Conservation (phyloP, 2,888 invertebrate genomes). For the Lypha dubia region DNA sequence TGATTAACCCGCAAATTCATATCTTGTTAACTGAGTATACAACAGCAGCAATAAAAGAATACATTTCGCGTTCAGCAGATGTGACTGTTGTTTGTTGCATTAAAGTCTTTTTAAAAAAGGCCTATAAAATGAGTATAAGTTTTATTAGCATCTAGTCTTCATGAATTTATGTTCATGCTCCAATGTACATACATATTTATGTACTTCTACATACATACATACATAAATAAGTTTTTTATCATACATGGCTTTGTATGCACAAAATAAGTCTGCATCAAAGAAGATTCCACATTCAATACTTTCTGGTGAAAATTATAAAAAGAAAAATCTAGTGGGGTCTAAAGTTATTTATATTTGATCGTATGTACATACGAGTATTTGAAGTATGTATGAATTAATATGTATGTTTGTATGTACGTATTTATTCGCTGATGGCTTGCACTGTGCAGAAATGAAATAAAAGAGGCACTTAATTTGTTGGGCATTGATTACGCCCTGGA, state of each 20-base stretch:
- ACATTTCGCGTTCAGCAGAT: slow-evolving; percentile 30
- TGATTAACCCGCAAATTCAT: slow-evolving; percentile 60
- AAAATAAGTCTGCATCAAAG: neutral
- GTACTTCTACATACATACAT: neutral
- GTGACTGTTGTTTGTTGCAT: slow-evolving; percentile 21
- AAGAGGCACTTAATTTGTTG: too few species aligned
- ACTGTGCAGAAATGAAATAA: too few species aligned
- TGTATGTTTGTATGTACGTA: neutral
- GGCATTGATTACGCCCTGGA: too few species aligned
- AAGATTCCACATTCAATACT: slow-evolving; percentile 23
- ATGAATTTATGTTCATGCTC: slow-evolving; percentile 14
- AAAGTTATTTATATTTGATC: slow-evolving; percentile 2
- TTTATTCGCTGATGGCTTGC: neutral
- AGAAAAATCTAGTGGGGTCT: slow-evolving; percentile 30
- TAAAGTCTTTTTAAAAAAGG: slow-evolving; percentile 7
- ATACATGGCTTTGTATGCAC: too few species aligned
- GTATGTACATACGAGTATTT: too few species aligned
- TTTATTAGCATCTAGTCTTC: slow-evolving; percentile 12
- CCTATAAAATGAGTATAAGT: slow-evolving; percentile 9
- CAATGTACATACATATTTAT: neutral
- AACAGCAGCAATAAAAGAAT: slow-evolving; percentile 22
- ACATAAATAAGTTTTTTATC: neutral
- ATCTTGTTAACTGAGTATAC: slow-evolving; percentile 3
- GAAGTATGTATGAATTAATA: neutral
- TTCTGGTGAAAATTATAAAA: slow-evolving; percentile 7